A percentile compares a stretch with the other conserved stretches of the same genome.
Conservation (phyloP, 2,113 vertebrate genomes). For the Phaethornis superciliosus region DNA sequence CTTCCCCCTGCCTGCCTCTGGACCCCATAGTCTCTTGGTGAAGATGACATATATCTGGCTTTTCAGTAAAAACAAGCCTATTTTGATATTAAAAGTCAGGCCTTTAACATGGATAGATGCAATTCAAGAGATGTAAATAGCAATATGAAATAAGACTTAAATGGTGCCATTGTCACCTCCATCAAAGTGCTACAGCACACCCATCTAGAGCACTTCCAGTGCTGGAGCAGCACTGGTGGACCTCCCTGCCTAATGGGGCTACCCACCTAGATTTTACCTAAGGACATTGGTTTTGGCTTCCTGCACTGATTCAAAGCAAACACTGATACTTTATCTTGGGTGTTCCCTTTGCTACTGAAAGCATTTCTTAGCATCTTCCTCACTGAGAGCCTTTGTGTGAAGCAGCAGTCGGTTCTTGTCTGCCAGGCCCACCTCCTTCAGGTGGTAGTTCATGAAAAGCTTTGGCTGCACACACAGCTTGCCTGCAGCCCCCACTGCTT, state of each 20-base stretch:
- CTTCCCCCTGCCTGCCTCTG: not conserved
- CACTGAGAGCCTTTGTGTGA: not conserved
- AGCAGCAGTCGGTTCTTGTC: not conserved
- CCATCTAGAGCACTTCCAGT: not conserved
- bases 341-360: constrained; percentile 23
- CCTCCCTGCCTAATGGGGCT: not conserved
- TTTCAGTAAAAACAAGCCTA: not conserved
- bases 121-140: not conserved
- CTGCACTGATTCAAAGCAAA: constrained; percentile 40
- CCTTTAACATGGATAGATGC: not conserved
- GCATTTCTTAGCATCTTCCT: constrained; percentile 2
- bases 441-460: not conserved
- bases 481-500: not conserved
- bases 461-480: not conserved
- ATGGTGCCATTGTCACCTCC: not conserved
- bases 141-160: not conserved
- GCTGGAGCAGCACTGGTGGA: not conserved
- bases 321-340: constrained; percentile 44
- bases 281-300: not conserved
- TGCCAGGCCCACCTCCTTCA: not conserved
- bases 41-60: not conserved
- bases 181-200: not conserved
- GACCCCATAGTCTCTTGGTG: not conserved
- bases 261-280: not conserved
- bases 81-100: not conserved